phyloP scores from a whole-genome alignment of 2,797 vertebrate species.

The Catamblyrhynchus diadema region DNA sequence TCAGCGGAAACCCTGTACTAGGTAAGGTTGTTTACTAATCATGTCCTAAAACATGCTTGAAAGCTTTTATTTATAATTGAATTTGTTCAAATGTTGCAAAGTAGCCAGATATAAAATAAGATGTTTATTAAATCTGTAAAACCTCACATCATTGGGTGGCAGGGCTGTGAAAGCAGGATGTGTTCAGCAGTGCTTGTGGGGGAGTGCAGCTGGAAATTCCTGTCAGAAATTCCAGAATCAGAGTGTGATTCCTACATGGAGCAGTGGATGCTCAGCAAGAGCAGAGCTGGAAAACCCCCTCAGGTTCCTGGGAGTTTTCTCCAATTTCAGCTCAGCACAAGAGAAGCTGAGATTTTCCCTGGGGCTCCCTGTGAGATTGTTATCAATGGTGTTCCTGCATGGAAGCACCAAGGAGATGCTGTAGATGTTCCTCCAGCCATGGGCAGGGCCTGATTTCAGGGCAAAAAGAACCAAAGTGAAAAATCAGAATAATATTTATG shows the following conservation, averaged over 20 bases:
- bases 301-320: not conserved
- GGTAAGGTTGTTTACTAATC: not conserved
- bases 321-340: not conserved
- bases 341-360: not conserved
- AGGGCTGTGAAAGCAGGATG: not conserved
- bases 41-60: not conserved
- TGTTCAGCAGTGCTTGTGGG: not conserved
- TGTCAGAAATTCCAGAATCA: not conserved
- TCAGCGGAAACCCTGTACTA: not conserved
- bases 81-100: not conserved
- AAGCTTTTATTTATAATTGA: not conserved
- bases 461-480: not conserved
- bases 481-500: not conserved
- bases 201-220: not conserved
- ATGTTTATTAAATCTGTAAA: not conserved
- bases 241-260: not conserved
- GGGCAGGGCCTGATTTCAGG: fast-evolving
- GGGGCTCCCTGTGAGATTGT: not conserved
- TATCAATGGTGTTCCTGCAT: fast-evolving
- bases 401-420: not conserved
- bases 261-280: not conserved
- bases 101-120: not conserved
- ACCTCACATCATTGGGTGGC: fast-evolving
- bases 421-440: not conserved
- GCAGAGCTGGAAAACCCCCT: not conserved